Percentiles rank a stretch among this genome's conserved stretches.
Conservation (phyloP, 2,888 invertebrate genomes). For the Cryptosula pallasiana region DNA sequence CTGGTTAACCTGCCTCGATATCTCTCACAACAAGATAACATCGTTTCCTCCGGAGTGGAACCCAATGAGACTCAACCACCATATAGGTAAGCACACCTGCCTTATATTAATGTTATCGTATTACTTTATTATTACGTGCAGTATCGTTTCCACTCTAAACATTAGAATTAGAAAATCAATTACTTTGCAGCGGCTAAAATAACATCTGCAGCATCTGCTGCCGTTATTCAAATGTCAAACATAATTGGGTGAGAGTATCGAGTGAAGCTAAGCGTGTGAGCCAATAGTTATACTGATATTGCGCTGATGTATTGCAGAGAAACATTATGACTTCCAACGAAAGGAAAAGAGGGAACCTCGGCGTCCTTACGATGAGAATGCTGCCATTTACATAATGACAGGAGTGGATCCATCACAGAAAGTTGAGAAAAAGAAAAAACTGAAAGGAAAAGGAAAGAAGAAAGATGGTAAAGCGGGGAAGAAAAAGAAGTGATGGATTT, state of each 20-base stretch:
- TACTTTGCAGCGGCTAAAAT: too few relatives aligned
- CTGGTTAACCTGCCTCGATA: background rate
- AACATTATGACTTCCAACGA: slow-evolving; percentile 23
- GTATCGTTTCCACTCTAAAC: too few relatives aligned
- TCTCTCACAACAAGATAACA: slow-evolving; percentile 16
- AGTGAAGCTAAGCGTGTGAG: too few relatives aligned
- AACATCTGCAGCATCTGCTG: too few relatives aligned
- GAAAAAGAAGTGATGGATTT: too few relatives aligned
- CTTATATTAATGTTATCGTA: too few relatives aligned
- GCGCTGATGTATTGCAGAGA: too few relatives aligned
- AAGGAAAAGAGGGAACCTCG: slow-evolving; percentile 9
- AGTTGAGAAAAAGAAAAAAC: background rate
- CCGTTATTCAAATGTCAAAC: too few relatives aligned
- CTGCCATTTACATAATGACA: slow-evolving; percentile 2
- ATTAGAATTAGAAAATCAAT: too few relatives aligned
- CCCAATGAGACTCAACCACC: background rate
- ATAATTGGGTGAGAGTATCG: too few relatives aligned
- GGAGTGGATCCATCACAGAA: background rate
- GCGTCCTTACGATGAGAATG: background rate
- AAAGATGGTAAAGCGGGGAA: background rate
- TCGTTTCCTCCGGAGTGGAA: background rate
- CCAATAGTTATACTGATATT: too few relatives aligned
- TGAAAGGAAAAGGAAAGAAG: background rate
- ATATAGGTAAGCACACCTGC: slow-evolving; percentile 17
- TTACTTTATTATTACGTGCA: too few relatives aligned